Base-by-base conservation (phyloP, 64 coral and sea anemone species). In the Anthopleura sola region DNA sequence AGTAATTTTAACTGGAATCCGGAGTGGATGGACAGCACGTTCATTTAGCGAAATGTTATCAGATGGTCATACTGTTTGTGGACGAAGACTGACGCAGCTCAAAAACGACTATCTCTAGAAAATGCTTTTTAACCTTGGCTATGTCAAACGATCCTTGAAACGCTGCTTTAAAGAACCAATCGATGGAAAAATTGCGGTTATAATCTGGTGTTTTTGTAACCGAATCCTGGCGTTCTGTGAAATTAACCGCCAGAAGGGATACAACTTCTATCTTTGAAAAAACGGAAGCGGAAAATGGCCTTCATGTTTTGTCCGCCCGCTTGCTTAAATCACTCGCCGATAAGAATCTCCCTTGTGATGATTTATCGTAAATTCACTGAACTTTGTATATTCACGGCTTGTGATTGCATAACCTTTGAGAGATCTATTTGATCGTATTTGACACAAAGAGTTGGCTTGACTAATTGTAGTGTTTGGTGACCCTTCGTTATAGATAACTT, bases 111-210 rank as follows among this genome's bases (percentile, higher is more conserved):
- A 21, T 62, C 7, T 24, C 58, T n/a, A n/a, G n/a, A n/a, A 53
- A 12, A 53, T 13, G 50, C 50, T 14, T 62, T 62, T 62, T 62
- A 62, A 62, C 58, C 58, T 62, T 23, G 58, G 23, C 58, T n/a
- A 62, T 62, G 58, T 62, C 58, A 62, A 62, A 62, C 58, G 58
- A 62, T 62, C 21, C 58, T 62, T 62, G 58, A 62, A 62, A 62
- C 7, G n/a, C 7, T 11, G 58, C 21, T 23, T 26, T 62, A 26
- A 62, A 62, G 58, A 62, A 62, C 21, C n/a, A 62, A 62, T 62
- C n/a, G n/a, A 62, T 26, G 58, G 0, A 62, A n/a, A 23, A 62
- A 62, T 23, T 62, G 58, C 11, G 24, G 58, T 62, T 10, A 62
- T 28, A n/a, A n/a, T 62, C 58, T 62, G n/a, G 58, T 26, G 58